These are phyloP conservation scores for Parapristionchus giblindavisi DNA, from an alignment of 2,888 invertebrate species.

Conservation along the genomic window DNA sequence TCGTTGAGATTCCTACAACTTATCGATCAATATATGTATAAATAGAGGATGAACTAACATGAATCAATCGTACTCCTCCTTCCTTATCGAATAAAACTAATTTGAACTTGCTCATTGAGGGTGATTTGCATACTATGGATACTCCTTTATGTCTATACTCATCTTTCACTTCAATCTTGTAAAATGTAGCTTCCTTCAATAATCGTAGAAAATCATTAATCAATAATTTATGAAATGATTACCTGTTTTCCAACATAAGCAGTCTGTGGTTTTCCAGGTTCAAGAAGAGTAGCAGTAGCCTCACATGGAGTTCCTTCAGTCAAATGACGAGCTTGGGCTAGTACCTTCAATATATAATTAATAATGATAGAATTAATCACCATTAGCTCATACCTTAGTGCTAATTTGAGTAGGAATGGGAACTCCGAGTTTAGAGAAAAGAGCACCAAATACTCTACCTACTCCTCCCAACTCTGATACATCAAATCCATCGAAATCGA, in stretches of 20 bases:
- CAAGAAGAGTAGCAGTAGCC: conserved; percentile 46
- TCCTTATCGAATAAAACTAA: conserved; percentile 69
- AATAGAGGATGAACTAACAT: conserved; percentile 40
- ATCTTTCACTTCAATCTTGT: conserved; percentile 57
- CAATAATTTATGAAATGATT: not conserved
- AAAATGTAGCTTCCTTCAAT: conserved; percentile 66
- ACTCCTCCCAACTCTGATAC: conserved; percentile 69
- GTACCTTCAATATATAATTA: conserved; percentile 44
- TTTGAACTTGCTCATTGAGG: conserved; percentile 69
- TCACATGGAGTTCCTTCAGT: conserved; percentile 52
- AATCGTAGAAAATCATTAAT: not conserved
- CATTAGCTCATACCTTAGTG: conserved; percentile 57
- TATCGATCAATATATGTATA: not conserved
- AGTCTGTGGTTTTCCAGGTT: conserved; percentile 55
- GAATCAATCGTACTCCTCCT: conserved; percentile 68
- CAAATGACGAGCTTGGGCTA: conserved; percentile 65
- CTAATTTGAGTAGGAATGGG: conserved; percentile 70
- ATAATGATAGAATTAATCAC: not conserved
- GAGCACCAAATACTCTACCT: conserved; percentile 69
- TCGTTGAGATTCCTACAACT: conserved; percentile 61
- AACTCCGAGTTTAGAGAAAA: conserved; percentile 69
- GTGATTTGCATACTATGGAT: conserved; percentile 63
- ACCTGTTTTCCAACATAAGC: conserved; percentile 63
- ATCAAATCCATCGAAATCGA: conserved; percentile 58
- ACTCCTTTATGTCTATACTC: conserved; percentile 62